Evolutionary conservation across 1,140 invertebrate species (phyloP), one percentile per base, ranked within the genome.

Genomic region (Caenorhabditis remanei): DNA sequence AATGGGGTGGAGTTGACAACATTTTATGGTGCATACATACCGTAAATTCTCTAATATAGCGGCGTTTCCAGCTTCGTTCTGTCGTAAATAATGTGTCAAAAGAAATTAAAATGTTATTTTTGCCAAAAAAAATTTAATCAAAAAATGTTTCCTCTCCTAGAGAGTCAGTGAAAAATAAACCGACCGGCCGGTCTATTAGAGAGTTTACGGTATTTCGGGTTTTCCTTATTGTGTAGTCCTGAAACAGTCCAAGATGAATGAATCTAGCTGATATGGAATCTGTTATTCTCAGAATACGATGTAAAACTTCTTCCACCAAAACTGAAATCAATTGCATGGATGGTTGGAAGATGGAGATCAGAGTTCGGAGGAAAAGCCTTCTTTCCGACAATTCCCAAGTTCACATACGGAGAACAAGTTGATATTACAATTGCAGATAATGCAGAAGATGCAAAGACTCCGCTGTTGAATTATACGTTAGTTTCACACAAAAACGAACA

Each of bases 291-390:
- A 92, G 91, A 90, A 87, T 92, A 92, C 84, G 91, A 92, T 58
- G 43, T 92, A 16, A 83, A 75, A 19, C 87, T 83, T 4, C 75
- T 91, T 53, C 91, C 91, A 14, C 40, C 83, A 61, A 65, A 89
- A 41, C 58, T 92, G 40, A 85, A 90, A 48, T 86, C 88, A 65
- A 67, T 92, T 21, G 91, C 91, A 16, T 92, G 92, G 86, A 67
- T 92, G 71, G 83, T 92, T 43, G 91, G 91, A 46, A 87, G 87
- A 83, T 92, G 91, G 91, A 58, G 90, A 88, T 90, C 89, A 16
- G 91, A 92, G 71, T 92, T 92, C 63, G 91, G 91, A 14, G 91
- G 91, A 63, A 92, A 92, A 67, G 92, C 91, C 7, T 90, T 90
- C 61, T 92, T 92, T 71, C 91, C 91, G 7, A 92, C 91, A 2